These are phyloP conservation scores for Heliconius ismenius DNA, from an alignment of 2,888 invertebrate species.

Conservation along the genomic window DNA sequence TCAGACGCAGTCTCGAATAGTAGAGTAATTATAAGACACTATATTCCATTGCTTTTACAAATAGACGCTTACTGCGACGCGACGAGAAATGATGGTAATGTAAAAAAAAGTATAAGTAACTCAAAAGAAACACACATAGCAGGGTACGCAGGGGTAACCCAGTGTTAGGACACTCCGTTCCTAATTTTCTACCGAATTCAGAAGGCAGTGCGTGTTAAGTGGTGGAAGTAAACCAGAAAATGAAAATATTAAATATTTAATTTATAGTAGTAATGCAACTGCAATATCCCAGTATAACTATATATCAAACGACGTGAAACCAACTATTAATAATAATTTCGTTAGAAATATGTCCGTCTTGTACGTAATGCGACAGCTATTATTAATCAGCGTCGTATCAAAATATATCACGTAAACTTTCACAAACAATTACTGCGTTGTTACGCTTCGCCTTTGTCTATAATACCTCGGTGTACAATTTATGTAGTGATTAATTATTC, in stretches of 20 bases:
- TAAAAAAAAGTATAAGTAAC: too few relatives aligned
- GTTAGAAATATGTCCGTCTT: conserved; percentile 21
- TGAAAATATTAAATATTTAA: neutral
- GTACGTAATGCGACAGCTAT: conserved; percentile 33
- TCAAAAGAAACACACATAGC: too few relatives aligned
- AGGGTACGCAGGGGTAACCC: neutral
- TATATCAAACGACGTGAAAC: conserved; percentile 14
- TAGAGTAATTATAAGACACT: too few relatives aligned
- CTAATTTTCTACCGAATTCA: neutral
- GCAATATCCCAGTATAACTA: neutral
- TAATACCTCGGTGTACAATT: neutral
- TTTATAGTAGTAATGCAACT: neutral
- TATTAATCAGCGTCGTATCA: conserved; percentile 33
- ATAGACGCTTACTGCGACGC: too few relatives aligned
- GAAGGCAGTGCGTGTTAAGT: neutral
- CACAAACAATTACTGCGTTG: neutral
- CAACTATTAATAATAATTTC: conserved; percentile 20
- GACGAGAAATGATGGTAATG: too few relatives aligned
- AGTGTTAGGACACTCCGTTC: neutral
- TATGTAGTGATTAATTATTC: conserved; percentile 1
- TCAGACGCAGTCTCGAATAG: too few relatives aligned
- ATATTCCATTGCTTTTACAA: too few relatives aligned
- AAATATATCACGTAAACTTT: conserved; percentile 20
- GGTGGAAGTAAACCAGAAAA: neutral
- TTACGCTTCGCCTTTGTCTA: neutral